Evolutionary conservation across 2,113 vertebrate genomes (phyloP), one percentile per base, ranked within the genome.

Genomic region (Jaculus jaculus): DNA sequence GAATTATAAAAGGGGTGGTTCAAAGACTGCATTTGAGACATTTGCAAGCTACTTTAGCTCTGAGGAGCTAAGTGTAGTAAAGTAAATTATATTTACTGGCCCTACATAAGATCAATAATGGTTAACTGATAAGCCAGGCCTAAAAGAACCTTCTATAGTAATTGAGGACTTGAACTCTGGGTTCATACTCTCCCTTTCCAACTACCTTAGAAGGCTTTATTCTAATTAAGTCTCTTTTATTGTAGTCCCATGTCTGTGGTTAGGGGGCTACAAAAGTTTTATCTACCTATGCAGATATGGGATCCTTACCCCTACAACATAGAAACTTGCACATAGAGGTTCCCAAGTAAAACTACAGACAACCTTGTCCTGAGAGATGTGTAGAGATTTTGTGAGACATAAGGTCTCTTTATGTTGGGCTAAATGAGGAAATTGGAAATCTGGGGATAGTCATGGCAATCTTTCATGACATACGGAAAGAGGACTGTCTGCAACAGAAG

Each of bases 81-180:
- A 18, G 17, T 84, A 74, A 92, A 30, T 87, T 39, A 90, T 30
- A 65, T 2, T 65, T 82, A 66, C 65, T 16, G 30, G 1, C 65
- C 20, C 58, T 72, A 24, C 37, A 13, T 72, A 72, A 17, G 42
- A 87, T 42, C 24, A 81, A 6, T 21, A 5, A n/a, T 39, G 18
- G 34, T 73, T 86, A 81, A 90, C n/a, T 77, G 71, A 61, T 74
- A n/a, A 21, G 17, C 28, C 7, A 54, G 37, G 12, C 82, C 24
- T n/a, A 72, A 73, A 74, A 84, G 60, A 5, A 90, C 61, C 60
- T 71, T 93, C 54, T 34, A 65, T 65, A 79, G 78, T 77, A 88
- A 61, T 2, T 47, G 24, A 47, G 7, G 5, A 54, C 66, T 66
- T 91, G n/a, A 58, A 7, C 15, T 80, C 47, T 68, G 80, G 13